These are phyloP conservation scores for Halcyon chelicuti DNA, from an alignment of 2,797 vertebrate genomes.

Conservation along the genomic window DNA sequence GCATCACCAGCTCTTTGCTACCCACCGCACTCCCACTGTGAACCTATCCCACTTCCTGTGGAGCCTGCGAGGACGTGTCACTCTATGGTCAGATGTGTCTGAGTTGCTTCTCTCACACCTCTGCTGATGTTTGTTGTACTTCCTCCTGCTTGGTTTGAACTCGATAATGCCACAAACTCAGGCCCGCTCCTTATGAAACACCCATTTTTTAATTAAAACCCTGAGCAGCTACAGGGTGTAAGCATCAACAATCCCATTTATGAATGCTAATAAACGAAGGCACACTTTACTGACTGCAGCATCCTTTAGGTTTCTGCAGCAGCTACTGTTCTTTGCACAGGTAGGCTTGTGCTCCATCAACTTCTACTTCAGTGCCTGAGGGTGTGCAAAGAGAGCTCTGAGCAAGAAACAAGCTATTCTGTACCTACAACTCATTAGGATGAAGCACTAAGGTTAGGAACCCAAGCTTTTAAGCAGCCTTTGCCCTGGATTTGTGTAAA, in stretches of 20 bases:
- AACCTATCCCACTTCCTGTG: not conserved
- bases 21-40: accelerated
- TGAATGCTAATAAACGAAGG: not conserved
- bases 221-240: not conserved
- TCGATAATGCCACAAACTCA: not conserved
- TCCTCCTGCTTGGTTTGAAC: not conserved
- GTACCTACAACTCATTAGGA: not conserved
- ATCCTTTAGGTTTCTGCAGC: not conserved
- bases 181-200: not conserved
- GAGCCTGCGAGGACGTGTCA: not conserved
- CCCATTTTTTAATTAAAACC: not conserved
- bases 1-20: not conserved
- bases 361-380: not conserved
- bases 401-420: not conserved
- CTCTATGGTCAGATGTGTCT: not conserved
- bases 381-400: accelerated
- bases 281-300: not conserved
- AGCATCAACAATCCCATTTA: not conserved
- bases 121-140: not conserved
- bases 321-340: not conserved
- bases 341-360: not conserved
- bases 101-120: not conserved
- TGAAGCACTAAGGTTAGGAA: not conserved
- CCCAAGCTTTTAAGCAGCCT: not conserved
- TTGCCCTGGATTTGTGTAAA: not conserved